Evolutionary conservation across 35 echinoderm and acorn worm species (phyloP).

Genomic region (Heliocidaris erythrogramma): DNA sequence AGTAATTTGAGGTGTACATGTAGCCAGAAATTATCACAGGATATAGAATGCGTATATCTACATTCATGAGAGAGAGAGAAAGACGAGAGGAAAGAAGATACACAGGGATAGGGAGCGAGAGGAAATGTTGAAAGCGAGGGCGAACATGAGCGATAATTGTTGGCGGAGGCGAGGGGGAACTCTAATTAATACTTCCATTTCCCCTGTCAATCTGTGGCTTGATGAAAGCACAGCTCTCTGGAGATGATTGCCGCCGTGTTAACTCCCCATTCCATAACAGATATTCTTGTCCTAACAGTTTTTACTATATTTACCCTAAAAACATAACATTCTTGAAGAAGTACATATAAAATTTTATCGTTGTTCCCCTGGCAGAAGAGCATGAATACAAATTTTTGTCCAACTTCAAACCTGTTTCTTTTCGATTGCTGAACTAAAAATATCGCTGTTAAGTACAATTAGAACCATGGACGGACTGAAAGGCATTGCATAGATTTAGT

Average conservation of each 20-base stretch:
- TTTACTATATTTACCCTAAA: not conserved
- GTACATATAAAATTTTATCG: too few relatives aligned
- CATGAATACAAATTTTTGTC: too few relatives aligned
- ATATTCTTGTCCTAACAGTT: not conserved
- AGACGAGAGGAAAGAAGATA: not conserved
- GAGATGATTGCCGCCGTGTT: not conserved
- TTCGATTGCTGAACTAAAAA: too few relatives aligned
- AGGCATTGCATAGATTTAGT: too few relatives aligned
- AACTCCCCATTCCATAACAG: not conserved
- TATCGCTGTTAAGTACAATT: too few relatives aligned
- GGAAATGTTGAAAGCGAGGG: not conserved
- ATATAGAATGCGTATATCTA: not conserved
- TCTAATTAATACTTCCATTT: conserved; percentile 19
- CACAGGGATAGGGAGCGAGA: not conserved
- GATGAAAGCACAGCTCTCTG: not conserved
- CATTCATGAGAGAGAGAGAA: not conserved
- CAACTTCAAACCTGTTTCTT: too few relatives aligned
- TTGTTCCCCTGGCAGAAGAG: too few relatives aligned
- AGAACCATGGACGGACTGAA: too few relatives aligned
- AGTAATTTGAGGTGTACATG: too few relatives aligned
- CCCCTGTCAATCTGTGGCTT: not conserved
- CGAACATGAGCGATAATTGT: not conserved
- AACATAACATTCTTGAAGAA: not conserved
- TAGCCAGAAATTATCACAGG: too few relatives aligned
- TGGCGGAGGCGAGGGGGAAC: conserved; percentile 24